These are phyloP conservation scores for Heteronetta atricapilla DNA, from an alignment of 2,113 vertebrate species.

Conservation along the genomic window DNA sequence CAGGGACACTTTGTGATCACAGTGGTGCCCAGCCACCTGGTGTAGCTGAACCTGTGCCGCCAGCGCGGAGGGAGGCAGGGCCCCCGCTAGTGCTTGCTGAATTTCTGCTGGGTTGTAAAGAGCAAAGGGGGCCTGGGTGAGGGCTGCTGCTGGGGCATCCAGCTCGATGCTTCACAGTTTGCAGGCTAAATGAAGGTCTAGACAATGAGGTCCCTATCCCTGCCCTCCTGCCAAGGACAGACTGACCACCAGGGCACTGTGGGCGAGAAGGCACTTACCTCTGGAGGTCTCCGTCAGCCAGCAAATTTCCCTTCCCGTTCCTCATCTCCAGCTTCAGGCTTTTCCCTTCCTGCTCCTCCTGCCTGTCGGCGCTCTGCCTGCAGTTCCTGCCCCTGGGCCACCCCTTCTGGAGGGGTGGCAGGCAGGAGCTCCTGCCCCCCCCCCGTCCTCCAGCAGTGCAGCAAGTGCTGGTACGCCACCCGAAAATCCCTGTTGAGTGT, in stretches of 20 bases:
- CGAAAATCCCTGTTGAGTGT: slow-evolving; percentile 92
- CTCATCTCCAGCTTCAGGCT: slow-evolving; percentile 65
- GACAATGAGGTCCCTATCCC: neutral
- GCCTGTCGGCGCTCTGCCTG: neutral
- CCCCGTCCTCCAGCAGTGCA: slow-evolving; percentile 72
- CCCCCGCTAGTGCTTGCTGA: neutral
- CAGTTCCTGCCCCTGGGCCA: slow-evolving; percentile 43
- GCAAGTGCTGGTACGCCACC: slow-evolving; percentile 83
- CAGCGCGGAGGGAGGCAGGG: fast-evolving
- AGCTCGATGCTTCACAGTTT: neutral
- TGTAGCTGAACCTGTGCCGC: neutral
- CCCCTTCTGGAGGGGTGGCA: slow-evolving; percentile 10
- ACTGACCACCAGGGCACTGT: fast-evolving
- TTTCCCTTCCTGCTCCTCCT: slow-evolving; percentile 72
- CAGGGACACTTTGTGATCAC: neutral
- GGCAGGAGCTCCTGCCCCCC: neutral
- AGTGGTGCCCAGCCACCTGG: neutral
- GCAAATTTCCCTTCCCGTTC: slow-evolving; percentile 33
- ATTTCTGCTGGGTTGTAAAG: neutral
- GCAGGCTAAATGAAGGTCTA: neutral
- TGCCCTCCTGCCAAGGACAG: neutral
- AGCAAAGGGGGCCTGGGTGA: neutral
- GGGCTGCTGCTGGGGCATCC: neutral
- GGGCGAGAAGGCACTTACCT: slow-evolving; percentile 60
- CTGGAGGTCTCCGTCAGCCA: slow-evolving; percentile 14